phyloP scores from a whole-genome alignment of 2,797 vertebrate species.

The Yasuhikotakia modesta region DNA sequence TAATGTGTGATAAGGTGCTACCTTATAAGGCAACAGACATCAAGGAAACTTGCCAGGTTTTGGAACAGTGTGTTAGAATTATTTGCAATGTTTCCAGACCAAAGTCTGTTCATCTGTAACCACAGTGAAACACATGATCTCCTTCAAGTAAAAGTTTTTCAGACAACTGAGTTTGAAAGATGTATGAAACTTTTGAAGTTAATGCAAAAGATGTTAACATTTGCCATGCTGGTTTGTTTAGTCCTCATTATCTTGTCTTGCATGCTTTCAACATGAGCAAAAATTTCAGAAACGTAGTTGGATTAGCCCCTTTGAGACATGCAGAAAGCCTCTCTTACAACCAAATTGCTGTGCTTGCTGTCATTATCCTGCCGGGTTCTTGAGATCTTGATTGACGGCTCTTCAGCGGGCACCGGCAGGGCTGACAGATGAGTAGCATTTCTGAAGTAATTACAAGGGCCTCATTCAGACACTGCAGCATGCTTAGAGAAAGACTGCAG shows the following conservation, averaged over 20 bases:
- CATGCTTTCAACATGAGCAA: constrained; percentile 44
- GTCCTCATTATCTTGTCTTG: constrained; percentile 29
- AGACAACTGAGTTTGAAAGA: not conserved
- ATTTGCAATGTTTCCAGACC: constrained; percentile 13
- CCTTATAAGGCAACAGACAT: not conserved
- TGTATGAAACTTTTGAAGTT: constrained; percentile 10
- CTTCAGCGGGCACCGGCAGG: constrained; percentile 64
- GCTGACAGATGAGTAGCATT: constrained; percentile 80
- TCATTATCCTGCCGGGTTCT: constrained; percentile 69
- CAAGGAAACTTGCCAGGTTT: not conserved
- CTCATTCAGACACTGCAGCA: constrained; percentile 67
- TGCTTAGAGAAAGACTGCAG: constrained; percentile 49
- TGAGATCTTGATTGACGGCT: constrained; percentile 76
- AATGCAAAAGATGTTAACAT: constrained; percentile 11
- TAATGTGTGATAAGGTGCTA: too few species aligned
- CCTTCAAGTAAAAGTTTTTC: not conserved
- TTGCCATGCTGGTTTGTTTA: constrained; percentile 41
- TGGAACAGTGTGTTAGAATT: not conserved
- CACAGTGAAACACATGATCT: constrained; percentile 9
- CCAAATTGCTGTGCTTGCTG: constrained; percentile 62
- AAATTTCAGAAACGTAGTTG: constrained; percentile 50
- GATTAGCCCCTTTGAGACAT: constrained; percentile 48
- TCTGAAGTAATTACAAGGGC: constrained; percentile 81
- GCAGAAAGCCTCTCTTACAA: constrained; percentile 50
- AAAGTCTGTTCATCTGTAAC: constrained; percentile 1